Evolutionary conservation across 2,113 vertebrate species (phyloP), one percentile per base, ranked within the genome.

Genomic region (Dendropsophus ebraccatus): DNA sequence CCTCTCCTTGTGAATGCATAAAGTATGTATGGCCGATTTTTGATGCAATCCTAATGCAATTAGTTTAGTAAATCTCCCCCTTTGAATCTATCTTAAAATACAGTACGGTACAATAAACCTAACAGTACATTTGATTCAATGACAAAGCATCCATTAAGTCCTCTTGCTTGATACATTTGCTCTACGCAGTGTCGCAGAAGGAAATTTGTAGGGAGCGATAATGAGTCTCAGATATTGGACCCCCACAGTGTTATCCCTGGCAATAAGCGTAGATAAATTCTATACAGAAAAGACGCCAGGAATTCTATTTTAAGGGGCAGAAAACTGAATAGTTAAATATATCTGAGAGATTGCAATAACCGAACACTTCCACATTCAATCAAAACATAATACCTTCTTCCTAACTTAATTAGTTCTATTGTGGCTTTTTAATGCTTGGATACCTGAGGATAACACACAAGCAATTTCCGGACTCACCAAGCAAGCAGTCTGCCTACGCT

Each of bases 371-470:
- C 16, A 69, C 65, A 5, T 82, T 82, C 80, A 82, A 82, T 82
- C 62, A 82, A 32, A 69, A 69, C 60, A 47, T 82, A 82, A 82
- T 69, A 69, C 80, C 60, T 82, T 45, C 41, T 67, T 82, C 80
- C 41, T 69, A 69, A 69, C 60, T 69, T 67, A 81, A 81, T 81
- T 65, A 81, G 79, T 65, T 67, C 79, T 47, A 65, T 81, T 25
- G 6, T 58, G 30, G 56, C 58, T 25, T 81, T 81, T 28, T 47
- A 37, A 70, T 73, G 82, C 65, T 74, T 35, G 32, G 30, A 79
- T 30, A 72, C 76, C 47, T 67, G 60, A 67, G 32, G 65, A 65
- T 62, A 81, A 58, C 56, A 62, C 28, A 65, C 28, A 35, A 73
- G 37, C 35, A 73, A 73, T 73, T 45, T 45, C 70, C 70, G 23